Conservation (phyloP, 37 sponge, comb jelly and placozoan species). For the Axinella damicornis region DNA sequence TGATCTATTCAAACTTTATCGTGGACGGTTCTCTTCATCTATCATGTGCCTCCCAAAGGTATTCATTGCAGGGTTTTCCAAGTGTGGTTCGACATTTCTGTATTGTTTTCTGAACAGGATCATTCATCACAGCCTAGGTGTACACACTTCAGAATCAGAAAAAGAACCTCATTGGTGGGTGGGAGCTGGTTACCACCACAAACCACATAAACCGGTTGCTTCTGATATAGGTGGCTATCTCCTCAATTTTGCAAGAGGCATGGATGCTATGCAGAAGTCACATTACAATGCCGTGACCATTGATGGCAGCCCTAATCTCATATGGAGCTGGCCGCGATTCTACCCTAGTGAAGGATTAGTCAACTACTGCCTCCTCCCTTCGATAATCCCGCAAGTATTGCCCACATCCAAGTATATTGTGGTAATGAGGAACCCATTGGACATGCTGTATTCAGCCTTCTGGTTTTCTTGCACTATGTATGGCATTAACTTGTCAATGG, state of each 20-base stretch:
- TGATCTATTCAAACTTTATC: neutral
- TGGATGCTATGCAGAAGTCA: neutral
- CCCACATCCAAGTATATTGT: slow-evolving; percentile 52
- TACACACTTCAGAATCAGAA: neutral
- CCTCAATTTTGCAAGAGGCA: neutral
- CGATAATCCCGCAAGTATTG: slow-evolving; percentile 29
- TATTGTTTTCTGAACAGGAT: slow-evolving; percentile 17
- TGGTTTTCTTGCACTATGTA: slow-evolving; percentile 55
- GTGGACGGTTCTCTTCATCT: neutral
- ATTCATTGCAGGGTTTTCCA: slow-evolving; percentile 60
- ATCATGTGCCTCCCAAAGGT: slow-evolving; percentile 41
- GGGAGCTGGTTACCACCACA: neutral
- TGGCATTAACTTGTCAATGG: neutral
- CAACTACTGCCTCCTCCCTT: slow-evolving; percentile 52
- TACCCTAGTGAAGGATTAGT: neutral
- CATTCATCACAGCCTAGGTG: neutral
- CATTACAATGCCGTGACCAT: neutral
- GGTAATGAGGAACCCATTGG: slow-evolving; percentile 48
- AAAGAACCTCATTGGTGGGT: slow-evolving; percentile 62
- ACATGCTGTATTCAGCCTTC: slow-evolving; percentile 47
- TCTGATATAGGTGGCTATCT: neutral
- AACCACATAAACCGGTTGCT: neutral
- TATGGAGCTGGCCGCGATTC: slow-evolving; percentile 48
- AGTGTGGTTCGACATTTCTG: slow-evolving; percentile 54
- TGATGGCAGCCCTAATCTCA: slow-evolving; percentile 36